A percentile compares a stretch with the other conserved stretches of the same genome.
phyloP scores from a whole-genome alignment of 1,140 invertebrate species.

The Brachionus asplanchnoidis region DNA sequence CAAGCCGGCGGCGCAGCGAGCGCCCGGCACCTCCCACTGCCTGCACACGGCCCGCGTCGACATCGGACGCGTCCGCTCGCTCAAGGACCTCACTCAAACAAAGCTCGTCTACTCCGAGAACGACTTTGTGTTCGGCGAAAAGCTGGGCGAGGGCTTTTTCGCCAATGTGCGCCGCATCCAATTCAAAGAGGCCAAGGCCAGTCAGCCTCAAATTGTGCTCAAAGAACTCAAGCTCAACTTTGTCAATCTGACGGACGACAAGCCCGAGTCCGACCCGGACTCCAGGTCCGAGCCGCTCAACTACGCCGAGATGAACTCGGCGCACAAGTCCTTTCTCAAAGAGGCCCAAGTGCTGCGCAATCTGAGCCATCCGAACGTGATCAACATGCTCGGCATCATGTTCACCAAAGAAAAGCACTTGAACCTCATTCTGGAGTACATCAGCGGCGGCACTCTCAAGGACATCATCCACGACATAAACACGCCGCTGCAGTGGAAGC shows the following conservation, averaged over 20 bases:
- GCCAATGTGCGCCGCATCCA: background rate
- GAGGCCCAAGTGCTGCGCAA: conserved; percentile 79
- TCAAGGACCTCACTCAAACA: background rate
- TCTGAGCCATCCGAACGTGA: conserved; percentile 78
- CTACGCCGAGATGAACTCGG: conserved; percentile 37
- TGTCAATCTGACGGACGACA: background rate
- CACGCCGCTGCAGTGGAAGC: conserved; percentile 48
- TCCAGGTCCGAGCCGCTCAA: background rate
- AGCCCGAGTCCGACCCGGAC: background rate
- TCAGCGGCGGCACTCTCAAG: conserved; percentile 53
- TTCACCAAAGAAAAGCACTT: conserved; percentile 82
- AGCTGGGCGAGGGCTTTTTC: conserved; percentile 34
- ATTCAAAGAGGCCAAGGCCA: background rate
- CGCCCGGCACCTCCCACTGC: conserved; percentile 7
- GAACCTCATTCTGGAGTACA: conserved; percentile 70
- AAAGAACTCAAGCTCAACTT: conserved; percentile 10
- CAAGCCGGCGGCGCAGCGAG: background rate
- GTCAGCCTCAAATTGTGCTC: background rate
- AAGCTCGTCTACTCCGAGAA: background rate
- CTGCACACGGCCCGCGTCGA: conserved; percentile 15
- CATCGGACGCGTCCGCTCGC: background rate
- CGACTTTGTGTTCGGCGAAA: conserved; percentile 21
- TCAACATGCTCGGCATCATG: conserved; percentile 83
- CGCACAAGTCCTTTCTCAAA: conserved; percentile 39
- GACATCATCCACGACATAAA: conserved; percentile 49